phyloP scores from a whole-genome alignment of 2,888 invertebrate genomes.

The Reticulitermes lucifugus region DNA sequence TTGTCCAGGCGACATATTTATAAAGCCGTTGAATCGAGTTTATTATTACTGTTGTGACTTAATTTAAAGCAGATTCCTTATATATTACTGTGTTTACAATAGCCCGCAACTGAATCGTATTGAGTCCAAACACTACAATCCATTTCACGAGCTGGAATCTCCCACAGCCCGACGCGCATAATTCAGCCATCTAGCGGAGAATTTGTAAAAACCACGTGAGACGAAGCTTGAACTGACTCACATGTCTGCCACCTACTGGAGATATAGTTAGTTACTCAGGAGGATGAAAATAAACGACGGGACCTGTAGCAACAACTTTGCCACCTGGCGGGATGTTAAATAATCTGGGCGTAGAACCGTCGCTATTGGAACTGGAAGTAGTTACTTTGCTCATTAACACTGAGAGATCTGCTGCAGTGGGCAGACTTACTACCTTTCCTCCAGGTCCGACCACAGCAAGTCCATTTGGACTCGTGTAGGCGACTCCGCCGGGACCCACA shows the following conservation, averaged over 20 bases:
- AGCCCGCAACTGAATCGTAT: too few species aligned
- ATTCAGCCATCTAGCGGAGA: neutral
- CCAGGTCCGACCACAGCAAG: slow-evolving; percentile 82
- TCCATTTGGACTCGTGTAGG: slow-evolving; percentile 80
- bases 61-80: too few species aligned
- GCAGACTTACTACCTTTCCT: slow-evolving; percentile 71
- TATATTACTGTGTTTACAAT: too few species aligned
- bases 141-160: neutral
- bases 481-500: slow-evolving; percentile 82
- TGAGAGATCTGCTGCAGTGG: slow-evolving; percentile 31
- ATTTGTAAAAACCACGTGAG: neutral
- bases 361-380: slow-evolving; percentile 29
- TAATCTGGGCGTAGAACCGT: slow-evolving; percentile 57
- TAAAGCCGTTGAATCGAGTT: too few species aligned
- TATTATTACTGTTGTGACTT: too few species aligned
- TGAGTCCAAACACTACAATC: neutral
- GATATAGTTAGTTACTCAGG: slow-evolving; percentile 11
- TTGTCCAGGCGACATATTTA: too few species aligned
- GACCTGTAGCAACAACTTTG: slow-evolving; percentile 79
- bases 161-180: neutral
- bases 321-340: slow-evolving; percentile 69
- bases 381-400: neutral
- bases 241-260: neutral
- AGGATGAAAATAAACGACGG: slow-evolving; percentile 75
- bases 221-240: neutral